Conservation (phyloP, 2,888 invertebrate species). For the Beris morrisii region DNA sequence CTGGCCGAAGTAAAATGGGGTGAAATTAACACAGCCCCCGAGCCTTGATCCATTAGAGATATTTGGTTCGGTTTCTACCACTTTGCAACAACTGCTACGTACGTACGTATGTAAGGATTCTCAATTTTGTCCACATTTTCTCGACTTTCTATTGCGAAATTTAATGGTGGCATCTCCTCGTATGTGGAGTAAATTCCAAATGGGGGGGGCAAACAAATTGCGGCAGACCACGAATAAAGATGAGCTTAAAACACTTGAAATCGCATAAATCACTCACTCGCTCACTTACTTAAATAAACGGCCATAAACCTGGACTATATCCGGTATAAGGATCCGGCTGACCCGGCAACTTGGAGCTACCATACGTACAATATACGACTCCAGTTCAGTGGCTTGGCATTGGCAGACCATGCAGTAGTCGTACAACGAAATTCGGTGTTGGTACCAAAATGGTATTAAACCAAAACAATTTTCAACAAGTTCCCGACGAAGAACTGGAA, state of each 20-base stretch:
- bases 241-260: constrained; percentile 29
- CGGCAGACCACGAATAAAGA: constrained; percentile 32
- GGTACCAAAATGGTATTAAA: constrained; percentile 2
- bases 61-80: not conserved
- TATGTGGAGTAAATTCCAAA: constrained; percentile 3
- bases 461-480: constrained; percentile 34
- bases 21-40: too few species aligned
- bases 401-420: not conserved
- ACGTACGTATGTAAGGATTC: not conserved
- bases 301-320: not conserved
- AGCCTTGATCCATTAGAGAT: not conserved
- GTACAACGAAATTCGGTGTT: not conserved
- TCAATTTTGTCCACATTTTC: too few species aligned
- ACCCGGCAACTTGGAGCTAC: not conserved
- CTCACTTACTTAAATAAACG: constrained; percentile 28
- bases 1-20: too few species aligned
- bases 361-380: not conserved
- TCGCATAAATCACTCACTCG: constrained; percentile 32
- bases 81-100: not conserved
- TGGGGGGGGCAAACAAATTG: constrained; percentile 27
- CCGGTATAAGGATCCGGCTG: not conserved
- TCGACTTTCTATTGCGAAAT: not conserved
- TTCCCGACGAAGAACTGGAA: constrained; percentile 26
- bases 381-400: too few species aligned
- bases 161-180: not conserved